Conservation (phyloP, 2,113 vertebrate species). For the Tyto alba region DNA sequence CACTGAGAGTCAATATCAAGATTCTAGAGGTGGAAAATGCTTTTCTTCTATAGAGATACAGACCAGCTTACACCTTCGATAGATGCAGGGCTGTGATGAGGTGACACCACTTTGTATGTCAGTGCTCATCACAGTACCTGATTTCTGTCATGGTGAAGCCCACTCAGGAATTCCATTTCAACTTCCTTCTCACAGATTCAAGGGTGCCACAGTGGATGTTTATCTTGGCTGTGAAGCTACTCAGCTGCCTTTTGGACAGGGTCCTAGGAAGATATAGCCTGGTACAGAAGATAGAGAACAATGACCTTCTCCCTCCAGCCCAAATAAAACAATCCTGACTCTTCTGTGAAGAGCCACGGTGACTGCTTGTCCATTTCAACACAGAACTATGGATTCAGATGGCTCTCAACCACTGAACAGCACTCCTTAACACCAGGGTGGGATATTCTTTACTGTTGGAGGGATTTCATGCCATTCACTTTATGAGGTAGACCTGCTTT, state of each 20-base stretch:
- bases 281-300: neutral
- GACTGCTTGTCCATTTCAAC: neutral
- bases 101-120: neutral
- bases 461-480: neutral
- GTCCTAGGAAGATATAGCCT: neutral
- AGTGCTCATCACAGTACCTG: neutral
- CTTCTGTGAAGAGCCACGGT: neutral
- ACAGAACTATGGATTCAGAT: neutral
- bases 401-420: neutral
- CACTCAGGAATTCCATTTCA: neutral
- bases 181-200: rapidly evolving
- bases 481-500: neutral
- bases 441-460: neutral
- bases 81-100: neutral
- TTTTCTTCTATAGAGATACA: neutral
- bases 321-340: neutral
- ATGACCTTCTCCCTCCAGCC: neutral
- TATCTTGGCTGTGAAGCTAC: neutral
- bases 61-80: neutral
- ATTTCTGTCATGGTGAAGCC: neutral
- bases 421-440: neutral
- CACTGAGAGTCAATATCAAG: neutral
- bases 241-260: neutral
- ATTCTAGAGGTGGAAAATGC: neutral
- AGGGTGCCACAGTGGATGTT: neutral